Evolutionary conservation across 1,140 invertebrate species (phyloP).

Genomic region (Zaprionus vittiger): DNA sequence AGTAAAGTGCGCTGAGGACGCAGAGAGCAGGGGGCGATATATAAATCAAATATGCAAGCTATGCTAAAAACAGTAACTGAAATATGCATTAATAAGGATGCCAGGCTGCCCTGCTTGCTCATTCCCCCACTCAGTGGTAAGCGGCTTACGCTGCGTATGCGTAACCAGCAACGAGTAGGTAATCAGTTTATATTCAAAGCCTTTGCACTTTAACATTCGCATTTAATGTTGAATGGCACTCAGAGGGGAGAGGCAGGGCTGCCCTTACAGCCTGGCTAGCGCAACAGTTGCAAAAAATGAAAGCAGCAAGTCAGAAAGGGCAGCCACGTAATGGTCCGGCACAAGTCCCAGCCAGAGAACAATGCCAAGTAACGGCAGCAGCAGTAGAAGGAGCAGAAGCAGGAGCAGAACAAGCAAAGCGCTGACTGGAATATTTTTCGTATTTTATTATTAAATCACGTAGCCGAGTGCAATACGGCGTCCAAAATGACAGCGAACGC

Average conservation of each 20-base stretch:
- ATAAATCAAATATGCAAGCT: conserved; percentile 51
- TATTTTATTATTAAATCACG: conserved; percentile 82
- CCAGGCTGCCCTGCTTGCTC: too few relatives aligned
- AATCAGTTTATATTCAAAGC: conserved; percentile 14
- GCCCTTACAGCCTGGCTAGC: background rate
- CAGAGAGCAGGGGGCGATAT: too few relatives aligned
- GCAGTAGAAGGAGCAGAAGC: background rate
- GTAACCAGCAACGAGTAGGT: conserved; percentile 28
- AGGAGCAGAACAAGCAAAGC: conserved; percentile 24
- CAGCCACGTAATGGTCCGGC: background rate
- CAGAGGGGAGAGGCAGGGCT: background rate
- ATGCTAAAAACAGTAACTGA: conserved; percentile 8
- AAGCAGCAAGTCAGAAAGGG: conserved; percentile 59
- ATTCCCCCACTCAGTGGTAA: background rate
- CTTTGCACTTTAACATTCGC: conserved; percentile 11
- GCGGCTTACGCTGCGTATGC: conserved; percentile 24
- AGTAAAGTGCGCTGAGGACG: background rate
- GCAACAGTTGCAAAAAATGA: conserved; percentile 13
- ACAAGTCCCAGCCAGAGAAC: background rate
- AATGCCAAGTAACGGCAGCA: background rate
- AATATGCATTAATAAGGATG: conserved; percentile 29
- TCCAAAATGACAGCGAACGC: conserved; percentile 82
- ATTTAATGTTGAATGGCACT: conserved; percentile 21
- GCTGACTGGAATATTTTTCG: conserved; percentile 75
- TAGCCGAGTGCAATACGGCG: conserved; percentile 80